These are phyloP conservation scores for Synergus japonicus DNA, from an alignment of 2,888 invertebrate species.

Conservation along the genomic window DNA sequence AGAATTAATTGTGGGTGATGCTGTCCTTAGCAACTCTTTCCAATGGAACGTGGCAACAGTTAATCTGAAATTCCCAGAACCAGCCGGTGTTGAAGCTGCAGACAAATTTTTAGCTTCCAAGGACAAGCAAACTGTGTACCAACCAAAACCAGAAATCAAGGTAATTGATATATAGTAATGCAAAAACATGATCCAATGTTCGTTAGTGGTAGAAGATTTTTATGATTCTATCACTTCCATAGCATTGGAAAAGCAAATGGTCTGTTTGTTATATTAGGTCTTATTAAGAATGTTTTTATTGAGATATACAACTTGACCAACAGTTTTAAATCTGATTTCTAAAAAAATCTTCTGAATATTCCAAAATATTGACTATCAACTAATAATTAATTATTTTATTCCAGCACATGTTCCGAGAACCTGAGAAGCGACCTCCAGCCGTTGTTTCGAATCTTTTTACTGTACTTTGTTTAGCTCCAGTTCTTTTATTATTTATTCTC, in stretches of 20 bases:
- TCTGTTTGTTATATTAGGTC: slow-evolving; percentile 47
- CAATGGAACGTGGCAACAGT: slow-evolving; percentile 91
- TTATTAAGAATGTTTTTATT: slow-evolving; percentile 34
- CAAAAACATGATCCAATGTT: slow-evolving; percentile 66
- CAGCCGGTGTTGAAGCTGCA: slow-evolving; percentile 61
- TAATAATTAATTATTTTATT: slow-evolving; percentile 51
- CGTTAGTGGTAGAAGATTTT: slow-evolving; percentile 68
- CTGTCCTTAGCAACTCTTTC: slow-evolving; percentile 92
- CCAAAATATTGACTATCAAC: neutral
- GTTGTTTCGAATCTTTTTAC: slow-evolving; percentile 95
- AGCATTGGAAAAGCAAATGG: slow-evolving; percentile 72
- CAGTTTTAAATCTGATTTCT: slow-evolving; percentile 11
- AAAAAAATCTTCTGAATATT: neutral
- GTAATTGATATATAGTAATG: slow-evolving; percentile 69
- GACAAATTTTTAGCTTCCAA: slow-evolving; percentile 69
- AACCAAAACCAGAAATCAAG: slow-evolving; percentile 82
- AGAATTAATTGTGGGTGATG: slow-evolving; percentile 93
- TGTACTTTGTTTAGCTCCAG: slow-evolving; percentile 87
- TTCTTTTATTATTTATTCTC: slow-evolving; percentile 88
- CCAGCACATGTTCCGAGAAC: slow-evolving; percentile 92
- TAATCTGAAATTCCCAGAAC: slow-evolving; percentile 83
- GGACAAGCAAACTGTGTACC: slow-evolving; percentile 73
- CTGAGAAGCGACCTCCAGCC: slow-evolving; percentile 94
- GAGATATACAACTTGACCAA: slow-evolving; percentile 36
- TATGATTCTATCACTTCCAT: slow-evolving; percentile 72